Conservation (phyloP, 2,113 vertebrate species). For the Eubucco bourcierii region DNA sequence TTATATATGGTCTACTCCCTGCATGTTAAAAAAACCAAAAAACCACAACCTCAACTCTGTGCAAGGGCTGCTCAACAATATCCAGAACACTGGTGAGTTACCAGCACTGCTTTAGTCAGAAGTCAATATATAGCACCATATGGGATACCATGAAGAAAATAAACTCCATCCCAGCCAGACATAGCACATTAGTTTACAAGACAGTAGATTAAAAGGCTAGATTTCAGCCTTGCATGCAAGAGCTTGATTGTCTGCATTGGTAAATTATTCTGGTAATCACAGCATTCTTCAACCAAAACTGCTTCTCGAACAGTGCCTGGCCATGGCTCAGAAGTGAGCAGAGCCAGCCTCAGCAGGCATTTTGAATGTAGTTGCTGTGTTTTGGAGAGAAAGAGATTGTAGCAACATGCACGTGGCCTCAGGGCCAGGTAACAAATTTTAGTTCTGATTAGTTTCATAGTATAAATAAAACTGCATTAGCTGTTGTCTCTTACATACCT, state of each 20-base stretch:
- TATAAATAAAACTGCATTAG: not conserved
- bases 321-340: not conserved
- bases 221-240: not conserved
- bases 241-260: not conserved
- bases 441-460: not conserved
- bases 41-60: too few species aligned
- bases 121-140: not conserved
- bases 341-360: not conserved
- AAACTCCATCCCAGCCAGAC: not conserved
- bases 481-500: not conserved
- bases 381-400: not conserved
- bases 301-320: not conserved
- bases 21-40: not conserved
- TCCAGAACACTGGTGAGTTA: not conserved
- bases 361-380: not conserved
- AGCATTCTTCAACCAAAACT: not conserved
- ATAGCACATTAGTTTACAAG: not conserved
- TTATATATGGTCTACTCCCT: fast-evolving
- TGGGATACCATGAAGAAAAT: not conserved
- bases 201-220: not conserved
- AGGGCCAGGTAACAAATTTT: not conserved
- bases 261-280: not conserved
- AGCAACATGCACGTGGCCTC: not conserved
- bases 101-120: not conserved
- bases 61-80: not conserved